phyloP scores from a whole-genome alignment of 2,888 invertebrate genomes.

The Empis stercorea region DNA sequence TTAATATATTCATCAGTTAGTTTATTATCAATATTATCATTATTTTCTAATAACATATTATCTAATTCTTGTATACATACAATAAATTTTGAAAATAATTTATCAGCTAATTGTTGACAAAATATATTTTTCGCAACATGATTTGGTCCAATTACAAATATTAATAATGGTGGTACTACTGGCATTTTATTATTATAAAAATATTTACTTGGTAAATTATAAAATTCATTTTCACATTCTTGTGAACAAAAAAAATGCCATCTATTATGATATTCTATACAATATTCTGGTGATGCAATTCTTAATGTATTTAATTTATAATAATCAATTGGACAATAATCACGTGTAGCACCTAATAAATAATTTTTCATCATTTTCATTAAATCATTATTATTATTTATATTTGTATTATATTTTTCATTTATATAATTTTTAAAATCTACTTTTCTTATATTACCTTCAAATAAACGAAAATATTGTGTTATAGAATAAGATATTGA shows the following conservation, averaged over 20 bases:
- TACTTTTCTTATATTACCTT: background rate
- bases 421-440: background rate
- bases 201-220: slow-evolving; percentile 39
- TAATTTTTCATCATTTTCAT: background rate
- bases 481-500: slow-evolving; percentile 22
- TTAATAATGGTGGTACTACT: slow-evolving; percentile 38
- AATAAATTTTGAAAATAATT: slow-evolving; percentile 29
- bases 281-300: slow-evolving; percentile 30
- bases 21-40: no score
- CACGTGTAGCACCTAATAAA: slow-evolving; percentile 40
- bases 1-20: no score
- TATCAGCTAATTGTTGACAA: slow-evolving; percentile 39
- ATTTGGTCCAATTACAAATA: slow-evolving; percentile 44
- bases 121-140: slow-evolving; percentile 43
- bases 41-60: no score
- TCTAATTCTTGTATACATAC: no score
- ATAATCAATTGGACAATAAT: slow-evolving; percentile 44
- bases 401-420: background rate
- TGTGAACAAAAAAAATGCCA: slow-evolving; percentile 42
- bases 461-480: slow-evolving; percentile 7
- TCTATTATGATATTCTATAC: slow-evolving; percentile 41
- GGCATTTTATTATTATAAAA: slow-evolving; percentile 37
- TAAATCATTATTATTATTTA: background rate
- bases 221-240: slow-evolving; percentile 39
- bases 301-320: background rate